These are phyloP conservation scores for Sympetrum striolatum DNA, from an alignment of 2,888 invertebrate genomes.

Conservation along the genomic window DNA sequence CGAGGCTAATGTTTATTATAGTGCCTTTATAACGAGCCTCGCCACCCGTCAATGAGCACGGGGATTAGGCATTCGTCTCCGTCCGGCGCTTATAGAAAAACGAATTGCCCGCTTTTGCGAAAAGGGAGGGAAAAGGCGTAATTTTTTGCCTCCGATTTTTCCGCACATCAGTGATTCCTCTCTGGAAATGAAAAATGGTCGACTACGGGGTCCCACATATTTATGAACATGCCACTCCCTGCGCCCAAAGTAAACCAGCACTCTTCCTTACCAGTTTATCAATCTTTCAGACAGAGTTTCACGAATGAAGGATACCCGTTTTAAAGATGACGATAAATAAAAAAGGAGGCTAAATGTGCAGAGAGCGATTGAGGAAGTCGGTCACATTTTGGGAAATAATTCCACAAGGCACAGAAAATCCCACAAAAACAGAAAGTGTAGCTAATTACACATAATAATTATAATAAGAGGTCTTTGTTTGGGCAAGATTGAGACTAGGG, in stretches of 20 bases:
- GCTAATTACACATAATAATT: too few relatives aligned
- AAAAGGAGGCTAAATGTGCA: not conserved
- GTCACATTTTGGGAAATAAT: not conserved
- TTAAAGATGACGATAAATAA: not conserved
- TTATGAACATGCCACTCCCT: not conserved
- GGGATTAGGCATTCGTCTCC: not conserved
- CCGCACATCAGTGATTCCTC: not conserved
- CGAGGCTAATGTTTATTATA: not conserved
- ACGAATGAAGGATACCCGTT: not conserved
- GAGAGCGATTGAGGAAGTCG: too few relatives aligned
- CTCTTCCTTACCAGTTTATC: not conserved
- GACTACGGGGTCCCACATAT: not conserved
- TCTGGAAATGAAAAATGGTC: not conserved
- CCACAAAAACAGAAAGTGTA: too few relatives aligned
- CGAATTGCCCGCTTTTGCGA: not conserved
- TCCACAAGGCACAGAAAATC: too few relatives aligned
- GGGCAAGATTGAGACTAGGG: too few relatives aligned
- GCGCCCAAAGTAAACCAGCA: not conserved
- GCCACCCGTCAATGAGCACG: not conserved
- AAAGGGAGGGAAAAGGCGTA: not conserved
- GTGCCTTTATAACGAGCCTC: not conserved
- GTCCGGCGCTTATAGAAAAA: not conserved
- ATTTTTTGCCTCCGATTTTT: not conserved
- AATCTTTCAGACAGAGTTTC: not conserved
- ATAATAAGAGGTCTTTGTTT: too few relatives aligned